Conservation (phyloP, 1,140 invertebrate genomes). For the Cryptotermes secundus region DNA sequence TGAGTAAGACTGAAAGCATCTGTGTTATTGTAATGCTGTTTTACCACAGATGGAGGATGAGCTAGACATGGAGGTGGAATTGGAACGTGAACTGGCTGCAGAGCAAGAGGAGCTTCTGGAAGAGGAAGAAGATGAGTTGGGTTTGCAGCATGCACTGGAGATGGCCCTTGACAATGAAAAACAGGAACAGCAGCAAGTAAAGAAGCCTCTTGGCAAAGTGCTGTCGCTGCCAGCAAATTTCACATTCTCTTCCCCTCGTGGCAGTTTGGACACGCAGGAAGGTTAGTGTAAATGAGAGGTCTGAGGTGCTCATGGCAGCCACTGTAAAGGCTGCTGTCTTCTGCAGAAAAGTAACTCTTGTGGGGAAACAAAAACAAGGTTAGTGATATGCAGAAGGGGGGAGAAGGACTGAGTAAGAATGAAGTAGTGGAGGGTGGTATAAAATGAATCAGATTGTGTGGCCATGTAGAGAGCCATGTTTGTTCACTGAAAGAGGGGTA, state of each 20-base stretch:
- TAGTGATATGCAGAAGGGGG: too few species aligned
- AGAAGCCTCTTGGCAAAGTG: conserved; percentile 54
- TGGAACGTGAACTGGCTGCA: conserved; percentile 74
- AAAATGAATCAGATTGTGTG: too few species aligned
- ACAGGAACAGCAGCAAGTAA: not conserved
- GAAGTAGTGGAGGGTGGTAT: too few species aligned
- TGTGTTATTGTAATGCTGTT: too few species aligned
- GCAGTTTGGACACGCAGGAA: conserved; percentile 38
- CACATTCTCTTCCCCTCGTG: conserved; percentile 50
- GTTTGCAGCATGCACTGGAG: conserved; percentile 54
- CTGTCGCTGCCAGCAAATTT: conserved; percentile 61
- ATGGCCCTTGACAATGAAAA: conserved; percentile 24
- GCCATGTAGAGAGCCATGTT: too few species aligned
- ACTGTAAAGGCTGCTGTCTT: too few species aligned
- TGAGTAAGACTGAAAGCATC: too few species aligned
- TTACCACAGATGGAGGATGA: conserved; percentile 82
- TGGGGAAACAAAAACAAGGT: too few species aligned
- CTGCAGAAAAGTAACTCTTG: too few species aligned
- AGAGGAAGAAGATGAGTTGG: conserved; percentile 70
- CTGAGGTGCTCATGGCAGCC: too few species aligned
- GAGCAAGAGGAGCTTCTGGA: conserved; percentile 60
- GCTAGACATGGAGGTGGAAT: conserved; percentile 84
- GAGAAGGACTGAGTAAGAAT: too few species aligned
- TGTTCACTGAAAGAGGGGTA: too few species aligned
- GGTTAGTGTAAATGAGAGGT: not conserved